Conservation (phyloP, 1,140 invertebrate genomes). For the Phymastichus coffea region DNA sequence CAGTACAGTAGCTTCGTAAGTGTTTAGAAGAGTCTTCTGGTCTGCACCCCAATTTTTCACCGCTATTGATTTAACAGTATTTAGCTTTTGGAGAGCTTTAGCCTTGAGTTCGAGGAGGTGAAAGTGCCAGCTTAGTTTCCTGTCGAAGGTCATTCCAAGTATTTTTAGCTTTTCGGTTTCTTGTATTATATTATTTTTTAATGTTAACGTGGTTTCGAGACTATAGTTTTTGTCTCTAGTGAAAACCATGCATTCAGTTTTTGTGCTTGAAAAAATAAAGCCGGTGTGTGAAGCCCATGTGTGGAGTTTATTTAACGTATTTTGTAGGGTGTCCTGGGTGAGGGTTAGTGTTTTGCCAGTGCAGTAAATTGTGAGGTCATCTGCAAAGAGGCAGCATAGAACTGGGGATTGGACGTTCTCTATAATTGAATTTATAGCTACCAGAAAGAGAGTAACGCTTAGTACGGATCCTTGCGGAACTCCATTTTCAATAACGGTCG, state of each 20-base stretch:
- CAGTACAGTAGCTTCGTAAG: constrained; percentile 21
- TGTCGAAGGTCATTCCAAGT: too few relatives aligned
- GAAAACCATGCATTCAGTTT: too few relatives aligned
- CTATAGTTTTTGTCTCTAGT: not conserved
- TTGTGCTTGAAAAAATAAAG: too few relatives aligned
- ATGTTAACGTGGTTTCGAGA: constrained; percentile 30
- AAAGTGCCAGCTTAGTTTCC: too few relatives aligned
- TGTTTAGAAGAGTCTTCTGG: too few relatives aligned
- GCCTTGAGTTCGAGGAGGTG: too few relatives aligned
- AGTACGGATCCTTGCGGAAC: constrained; percentile 30
- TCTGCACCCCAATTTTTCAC: too few relatives aligned
- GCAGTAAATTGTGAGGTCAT: constrained; percentile 15
- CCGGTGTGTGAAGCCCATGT: too few relatives aligned
- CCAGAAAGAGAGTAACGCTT: constrained; percentile 30
- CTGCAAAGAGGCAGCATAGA: constrained; percentile 13
- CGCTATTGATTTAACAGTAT: constrained; percentile 16
- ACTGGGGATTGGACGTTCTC: not conserved
- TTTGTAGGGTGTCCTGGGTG: constrained; percentile 3
- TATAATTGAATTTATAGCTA: too few relatives aligned
- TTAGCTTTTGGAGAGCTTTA: constrained; percentile 21
- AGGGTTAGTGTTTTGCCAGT: constrained; percentile 3
- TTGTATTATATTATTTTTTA: constrained; percentile 27
- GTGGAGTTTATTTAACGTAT: constrained; percentile 5
- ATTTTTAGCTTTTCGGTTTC: too few relatives aligned
- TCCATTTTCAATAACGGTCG: too few relatives aligned